Base-by-base conservation (phyloP, 2,797 vertebrate species). In the Ptychobarbus kaznakovi region DNA sequence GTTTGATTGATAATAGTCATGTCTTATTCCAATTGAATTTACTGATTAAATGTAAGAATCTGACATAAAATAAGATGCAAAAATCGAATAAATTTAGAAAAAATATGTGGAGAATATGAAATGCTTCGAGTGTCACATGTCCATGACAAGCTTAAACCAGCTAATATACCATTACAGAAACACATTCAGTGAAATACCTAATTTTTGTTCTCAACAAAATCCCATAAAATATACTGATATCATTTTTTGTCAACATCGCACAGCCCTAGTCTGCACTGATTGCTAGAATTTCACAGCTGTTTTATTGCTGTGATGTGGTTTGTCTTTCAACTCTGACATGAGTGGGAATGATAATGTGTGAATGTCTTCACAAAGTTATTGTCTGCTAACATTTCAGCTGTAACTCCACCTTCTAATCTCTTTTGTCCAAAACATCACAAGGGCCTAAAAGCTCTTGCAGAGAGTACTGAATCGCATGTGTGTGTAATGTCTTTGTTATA, bases 401-500 rank as follows among this genome's bases (percentile, higher is more conserved):
- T 73, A 42, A 38, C 42, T 25, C 12, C 20, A 51, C 18, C 46
- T 20, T 74, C 72, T 32, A 10, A 74, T 12, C 3, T 56, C 11
- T 76, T 40, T 77, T 8, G 13, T 61, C 13, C 53, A 58, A 35
- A 58, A 77, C 22, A 61, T 61, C 53, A 61, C 75, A 77, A 58
- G 13, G 53, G 10, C 22, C 53, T 40, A 58, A 32, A 58, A 25
- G 35, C 35, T 40, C 13, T 61, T 10, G 53, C 22, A 61, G 75
- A 61, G 35, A 16, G 22, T 56, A n/a, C 1, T 25, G 51, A 16
- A 61, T 38, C n/a, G 4, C 35, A 9, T 20, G 22, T 42, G 46
- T 56, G 68, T 44, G 68, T 82, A 44, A 82, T 44, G 53, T 32
- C 80, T 82, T 58, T 46, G 69, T 73, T 70, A 61, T 12, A 9